These are phyloP conservation scores for Acanthosepion esculentum DNA, from an alignment of 2,888 invertebrate species.

Conservation along the genomic window DNA sequence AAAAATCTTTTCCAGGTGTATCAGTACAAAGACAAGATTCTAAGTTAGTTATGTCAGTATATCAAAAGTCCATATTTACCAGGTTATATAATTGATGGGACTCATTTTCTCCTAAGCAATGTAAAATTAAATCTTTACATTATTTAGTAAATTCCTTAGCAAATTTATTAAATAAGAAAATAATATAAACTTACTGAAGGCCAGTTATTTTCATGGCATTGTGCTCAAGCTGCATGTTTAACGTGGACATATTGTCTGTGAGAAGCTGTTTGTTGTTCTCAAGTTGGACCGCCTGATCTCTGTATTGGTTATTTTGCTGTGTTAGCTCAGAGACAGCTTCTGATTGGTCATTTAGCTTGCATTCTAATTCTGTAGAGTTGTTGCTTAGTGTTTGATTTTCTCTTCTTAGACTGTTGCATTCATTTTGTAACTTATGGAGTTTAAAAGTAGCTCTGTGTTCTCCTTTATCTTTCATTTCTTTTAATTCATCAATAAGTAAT, in stretches of 20 bases:
- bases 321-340: not conserved
- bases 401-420: not conserved
- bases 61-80: no score
- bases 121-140: no score
- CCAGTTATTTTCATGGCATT: not conserved
- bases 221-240: not conserved
- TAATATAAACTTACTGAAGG: not conserved
- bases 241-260: not conserved
- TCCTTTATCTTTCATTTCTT: not conserved
- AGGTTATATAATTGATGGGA: no score
- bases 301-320: not conserved
- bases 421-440: not conserved
- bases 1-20: no score
- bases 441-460: not conserved
- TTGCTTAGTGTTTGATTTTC: not conserved
- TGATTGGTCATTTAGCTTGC: not conserved
- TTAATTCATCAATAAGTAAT: not conserved
- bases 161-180: not conserved
- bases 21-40: no score
- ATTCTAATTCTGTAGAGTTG: not conserved
- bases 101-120: no score
- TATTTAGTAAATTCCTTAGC: no score
- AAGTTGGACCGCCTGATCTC: not conserved
- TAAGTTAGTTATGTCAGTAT: no score
- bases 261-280: not conserved